These are phyloP conservation scores for Teleogryllus occipitalis DNA, from an alignment of 1,140 invertebrate genomes.

Conservation along the genomic window DNA sequence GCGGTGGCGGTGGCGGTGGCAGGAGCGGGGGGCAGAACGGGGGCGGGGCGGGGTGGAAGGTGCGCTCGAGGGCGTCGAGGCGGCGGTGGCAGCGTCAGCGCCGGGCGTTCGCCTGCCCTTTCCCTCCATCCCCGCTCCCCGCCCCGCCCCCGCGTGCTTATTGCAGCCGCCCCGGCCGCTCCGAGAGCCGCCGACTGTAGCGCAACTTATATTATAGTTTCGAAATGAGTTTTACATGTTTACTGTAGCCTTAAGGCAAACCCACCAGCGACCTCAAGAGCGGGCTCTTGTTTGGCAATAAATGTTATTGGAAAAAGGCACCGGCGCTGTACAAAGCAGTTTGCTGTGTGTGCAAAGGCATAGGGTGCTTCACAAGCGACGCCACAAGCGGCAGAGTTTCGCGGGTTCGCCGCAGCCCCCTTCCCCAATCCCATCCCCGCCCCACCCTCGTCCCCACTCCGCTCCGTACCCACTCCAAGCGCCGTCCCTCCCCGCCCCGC, in stretches of 20 bases:
- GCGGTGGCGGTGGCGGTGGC: too few species aligned
- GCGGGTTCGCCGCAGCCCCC: not conserved
- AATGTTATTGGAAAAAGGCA: constrained; percentile 25
- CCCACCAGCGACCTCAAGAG: constrained; percentile 18
- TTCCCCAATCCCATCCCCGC: too few species aligned
- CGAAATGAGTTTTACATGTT: constrained; percentile 27
- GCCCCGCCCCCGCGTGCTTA: not conserved
- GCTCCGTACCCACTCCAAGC: not conserved
- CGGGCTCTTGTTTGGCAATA: constrained; percentile 23
- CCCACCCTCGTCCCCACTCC: too few species aligned
- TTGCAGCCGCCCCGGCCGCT: not conserved
- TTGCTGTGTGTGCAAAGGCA: not conserved
- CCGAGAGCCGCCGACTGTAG: not conserved
- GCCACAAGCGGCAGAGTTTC: not conserved
- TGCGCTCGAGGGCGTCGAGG: not conserved
- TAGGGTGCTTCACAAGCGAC: not conserved
- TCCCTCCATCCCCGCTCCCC: not conserved
- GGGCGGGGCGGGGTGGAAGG: not conserved
- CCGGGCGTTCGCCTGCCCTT: not conserved
- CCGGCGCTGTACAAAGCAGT: constrained; percentile 18
- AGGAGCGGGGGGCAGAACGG: too few species aligned
- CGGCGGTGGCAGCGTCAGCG: not conserved
- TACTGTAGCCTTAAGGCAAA: constrained; percentile 20
- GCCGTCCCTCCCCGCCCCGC: too few species aligned
- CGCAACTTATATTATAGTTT: constrained; percentile 21